Conservation (phyloP, 2,797 vertebrate species). For the Tiaroga cobitis region DNA sequence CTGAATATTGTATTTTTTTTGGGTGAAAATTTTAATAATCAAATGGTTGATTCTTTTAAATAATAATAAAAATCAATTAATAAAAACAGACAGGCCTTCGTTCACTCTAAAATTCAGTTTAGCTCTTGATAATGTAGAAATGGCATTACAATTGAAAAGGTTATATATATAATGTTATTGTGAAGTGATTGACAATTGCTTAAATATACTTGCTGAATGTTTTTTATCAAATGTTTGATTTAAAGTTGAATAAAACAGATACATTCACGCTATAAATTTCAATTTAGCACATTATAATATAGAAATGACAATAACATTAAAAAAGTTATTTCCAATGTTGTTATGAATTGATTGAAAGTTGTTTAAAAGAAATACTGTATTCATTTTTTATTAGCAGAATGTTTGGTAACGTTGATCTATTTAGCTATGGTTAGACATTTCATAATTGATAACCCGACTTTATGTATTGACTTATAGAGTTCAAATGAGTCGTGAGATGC, state of each 20-base stretch:
- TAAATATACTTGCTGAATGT: neutral
- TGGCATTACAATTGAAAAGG: neutral
- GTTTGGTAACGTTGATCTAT: neutral
- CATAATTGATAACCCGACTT: neutral
- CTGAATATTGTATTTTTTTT: neutral
- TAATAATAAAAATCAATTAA: neutral
- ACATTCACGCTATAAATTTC: neutral
- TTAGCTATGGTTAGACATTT: neutral
- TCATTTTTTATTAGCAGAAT: neutral
- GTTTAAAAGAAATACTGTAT: neutral
- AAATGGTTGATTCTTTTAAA: neutral
- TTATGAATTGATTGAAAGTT: neutral
- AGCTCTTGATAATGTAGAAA: neutral
- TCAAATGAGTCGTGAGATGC: neutral
- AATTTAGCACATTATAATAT: neutral
- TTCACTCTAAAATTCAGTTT: neutral
- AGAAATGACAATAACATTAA: neutral
- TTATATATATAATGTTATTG: neutral
- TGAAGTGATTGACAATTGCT: neutral
- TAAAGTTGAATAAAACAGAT: neutral
- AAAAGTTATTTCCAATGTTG: neutral
- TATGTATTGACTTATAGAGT: neutral
- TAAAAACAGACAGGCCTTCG: neutral
- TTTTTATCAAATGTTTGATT: neutral
- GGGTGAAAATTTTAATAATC: too few relatives aligned